Base-by-base conservation (phyloP, 2,113 vertebrate species). In the Nettapus auritus region DNA sequence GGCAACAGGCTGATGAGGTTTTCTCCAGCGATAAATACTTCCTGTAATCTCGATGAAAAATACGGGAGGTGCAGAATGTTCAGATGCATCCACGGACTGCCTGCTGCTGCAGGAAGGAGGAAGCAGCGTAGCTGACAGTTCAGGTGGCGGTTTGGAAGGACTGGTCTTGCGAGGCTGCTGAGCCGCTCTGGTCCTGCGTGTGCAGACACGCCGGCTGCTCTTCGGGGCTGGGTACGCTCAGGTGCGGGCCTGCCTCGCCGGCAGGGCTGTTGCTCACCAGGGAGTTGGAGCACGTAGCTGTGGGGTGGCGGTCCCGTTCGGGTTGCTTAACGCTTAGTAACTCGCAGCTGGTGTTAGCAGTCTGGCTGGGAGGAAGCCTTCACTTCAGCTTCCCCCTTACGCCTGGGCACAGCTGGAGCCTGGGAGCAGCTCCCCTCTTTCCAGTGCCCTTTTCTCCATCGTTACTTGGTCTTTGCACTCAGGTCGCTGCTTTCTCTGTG, bases 141-240 rank as follows among this genome's bases (percentile, higher is more conserved):
- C 3, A 8, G 1, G 11, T 62, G 87, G 76, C 28, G 3, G 31
- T 40, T 40, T 40, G 88, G 34, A 83, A 42, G 79, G 70, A 33
- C 9, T 9, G 34, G 26, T 60, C 6, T 48, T 23, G 69, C 38
- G 13, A 4, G 33, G 68, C 74, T 48, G 40, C 56, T 23, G 17
- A 44, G 48, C 52, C 31, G 36, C 0, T 5, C 64, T 28, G 69
- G 6, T 5, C 40, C 31, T 29, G 26, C 13, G 0, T 44, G 87
- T 74, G 62, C 4, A 4, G 6, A 7, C 79, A 1, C 12, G 68
- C 79, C 0, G 1, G 46, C 48, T 48, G 40, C 8, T 1, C 44
- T 18, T 74, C 44, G 17, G 28, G 63, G 18, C 79, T 40, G 83
- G 60, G 9, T 50, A 9, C 0, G 8, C 55, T 12, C 40, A 12